phyloP scores from a whole-genome alignment of 2,888 invertebrate genomes.

The Coremacera marginata region DNA sequence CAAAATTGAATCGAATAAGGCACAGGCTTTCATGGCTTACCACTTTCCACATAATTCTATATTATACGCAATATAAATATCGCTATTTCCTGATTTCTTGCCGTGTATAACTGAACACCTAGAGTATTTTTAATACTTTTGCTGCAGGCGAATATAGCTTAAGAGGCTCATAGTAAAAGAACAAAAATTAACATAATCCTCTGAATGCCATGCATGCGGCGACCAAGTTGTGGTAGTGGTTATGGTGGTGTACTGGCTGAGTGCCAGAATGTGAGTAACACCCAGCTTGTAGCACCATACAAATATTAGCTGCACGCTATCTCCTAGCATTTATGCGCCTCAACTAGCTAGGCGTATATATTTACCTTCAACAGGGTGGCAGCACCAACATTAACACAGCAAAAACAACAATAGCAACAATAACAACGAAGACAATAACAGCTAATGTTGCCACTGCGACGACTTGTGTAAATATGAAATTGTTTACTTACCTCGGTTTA shows the following conservation, averaged over 20 bases:
- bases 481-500: conserved; percentile 29
- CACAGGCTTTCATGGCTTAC: no score
- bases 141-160: neutral
- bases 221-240: neutral
- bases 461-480: conserved; percentile 15
- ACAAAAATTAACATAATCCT: conserved; percentile 24
- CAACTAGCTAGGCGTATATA: neutral
- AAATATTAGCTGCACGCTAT: conserved; percentile 3
- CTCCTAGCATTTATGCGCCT: neutral
- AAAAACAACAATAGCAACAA: conserved; percentile 3
- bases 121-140: no score
- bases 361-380: neutral
- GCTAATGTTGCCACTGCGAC: conserved; percentile 3
- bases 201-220: conserved; percentile 26
- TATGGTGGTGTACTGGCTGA: neutral
- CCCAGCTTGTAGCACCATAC: neutral
- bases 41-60: no score
- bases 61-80: no score
- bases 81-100: no score
- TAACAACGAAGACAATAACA: neutral
- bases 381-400: neutral
- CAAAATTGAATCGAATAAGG: no score
- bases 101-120: no score
- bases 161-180: neutral
- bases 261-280: neutral